Evolutionary conservation across 2,113 vertebrate genomes (phyloP).

Genomic region (Lathamus discolor): DNA sequence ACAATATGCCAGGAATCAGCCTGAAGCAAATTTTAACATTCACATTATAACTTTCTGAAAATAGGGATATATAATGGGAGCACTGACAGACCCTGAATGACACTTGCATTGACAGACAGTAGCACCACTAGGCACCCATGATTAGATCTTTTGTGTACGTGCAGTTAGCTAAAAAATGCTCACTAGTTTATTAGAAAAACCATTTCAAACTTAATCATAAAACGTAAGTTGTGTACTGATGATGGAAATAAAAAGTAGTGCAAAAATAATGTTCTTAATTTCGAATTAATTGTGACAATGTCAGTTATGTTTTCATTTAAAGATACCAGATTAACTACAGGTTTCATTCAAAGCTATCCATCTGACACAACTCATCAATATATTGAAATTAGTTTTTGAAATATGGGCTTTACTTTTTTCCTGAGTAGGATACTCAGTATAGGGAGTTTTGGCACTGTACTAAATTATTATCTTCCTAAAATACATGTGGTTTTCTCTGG

Average conservation of each 20-base stretch:
- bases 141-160: constrained; percentile 70
- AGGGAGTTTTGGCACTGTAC: background rate
- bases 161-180: constrained; percentile 51
- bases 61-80: constrained; percentile 42
- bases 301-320: constrained; percentile 9
- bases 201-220: constrained; percentile 43
- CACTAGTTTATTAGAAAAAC: constrained; percentile 49
- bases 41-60: constrained; percentile 60
- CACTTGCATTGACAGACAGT: constrained; percentile 45
- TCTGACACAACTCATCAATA: background rate
- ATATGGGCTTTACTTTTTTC: constrained; percentile 6
- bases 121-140: constrained; percentile 54
- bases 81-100: constrained; percentile 47
- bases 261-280: background rate
- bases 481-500: background rate
- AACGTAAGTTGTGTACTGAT: constrained; percentile 26
- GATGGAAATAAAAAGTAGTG: constrained; percentile 19
- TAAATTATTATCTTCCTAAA: background rate
- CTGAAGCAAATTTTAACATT: constrained; percentile 64
- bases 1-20: constrained; percentile 55
- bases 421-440: background rate
- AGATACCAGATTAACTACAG: background rate
- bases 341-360: background rate
- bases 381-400: constrained; percentile 20
- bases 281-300: background rate